phyloP scores from a whole-genome alignment of 2,797 vertebrate genomes.

The Tamandua tetradactyla region DNA sequence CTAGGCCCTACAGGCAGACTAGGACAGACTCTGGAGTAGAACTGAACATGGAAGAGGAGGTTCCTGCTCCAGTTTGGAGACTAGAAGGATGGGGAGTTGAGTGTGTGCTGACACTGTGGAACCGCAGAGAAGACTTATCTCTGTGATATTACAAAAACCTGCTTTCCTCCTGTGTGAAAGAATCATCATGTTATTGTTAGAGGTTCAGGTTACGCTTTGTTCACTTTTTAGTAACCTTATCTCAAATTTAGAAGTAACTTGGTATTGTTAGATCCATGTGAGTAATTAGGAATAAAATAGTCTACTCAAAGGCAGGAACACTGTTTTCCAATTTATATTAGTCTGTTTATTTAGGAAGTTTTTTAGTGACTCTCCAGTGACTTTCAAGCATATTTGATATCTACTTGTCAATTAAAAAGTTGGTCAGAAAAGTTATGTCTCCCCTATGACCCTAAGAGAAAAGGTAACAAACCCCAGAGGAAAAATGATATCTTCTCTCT shows the following conservation, averaged over 20 bases:
- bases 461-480: conserved; percentile 37
- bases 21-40: not conserved
- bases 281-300: not conserved
- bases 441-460: conserved; percentile 27
- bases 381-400: not conserved
- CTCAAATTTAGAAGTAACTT: not conserved
- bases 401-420: conserved; percentile 27
- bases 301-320: not conserved
- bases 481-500: not conserved
- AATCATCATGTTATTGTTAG: not conserved
- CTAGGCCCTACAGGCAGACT: not conserved
- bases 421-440: conserved; percentile 20
- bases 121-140: not conserved
- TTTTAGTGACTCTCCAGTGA: not conserved
- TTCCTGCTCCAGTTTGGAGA: not conserved
- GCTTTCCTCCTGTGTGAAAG: not conserved
- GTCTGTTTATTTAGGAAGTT: not conserved
- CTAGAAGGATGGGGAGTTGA: not conserved
- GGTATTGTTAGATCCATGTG: not conserved
- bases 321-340: not conserved
- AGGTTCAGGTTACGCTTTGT: not conserved
- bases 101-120: not conserved
- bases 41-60: not conserved
- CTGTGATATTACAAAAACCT: not conserved
- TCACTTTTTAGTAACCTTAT: not conserved